A percentile compares a stretch with the other conserved stretches of the same genome.
Evolutionary conservation across 2,113 vertebrate species (phyloP).

Genomic region (Rutilus rutilus): DNA sequence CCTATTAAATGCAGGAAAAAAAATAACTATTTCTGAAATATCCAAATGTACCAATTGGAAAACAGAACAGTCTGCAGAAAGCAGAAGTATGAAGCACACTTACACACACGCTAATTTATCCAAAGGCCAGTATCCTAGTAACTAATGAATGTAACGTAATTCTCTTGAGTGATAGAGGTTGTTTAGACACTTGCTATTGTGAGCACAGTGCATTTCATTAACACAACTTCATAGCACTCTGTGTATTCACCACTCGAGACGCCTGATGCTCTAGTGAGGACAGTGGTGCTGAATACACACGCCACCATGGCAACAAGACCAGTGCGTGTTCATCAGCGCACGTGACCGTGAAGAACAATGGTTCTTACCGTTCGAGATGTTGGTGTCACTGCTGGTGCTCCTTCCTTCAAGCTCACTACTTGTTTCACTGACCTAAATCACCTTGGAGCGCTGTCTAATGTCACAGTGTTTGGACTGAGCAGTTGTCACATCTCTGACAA

Average conservation of each 20-base stretch:
- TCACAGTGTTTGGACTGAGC: neutral
- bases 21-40: neutral
- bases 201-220: constrained; percentile 23
- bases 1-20: neutral
- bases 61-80: neutral
- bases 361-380: neutral
- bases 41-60: neutral
- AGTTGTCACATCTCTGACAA: neutral
- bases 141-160: constrained; percentile 31
- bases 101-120: neutral
- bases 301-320: neutral
- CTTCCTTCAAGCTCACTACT: neutral
- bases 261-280: constrained; percentile 17
- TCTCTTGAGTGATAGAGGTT: constrained; percentile 22
- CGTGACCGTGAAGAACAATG: neutral
- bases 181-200: constrained; percentile 34
- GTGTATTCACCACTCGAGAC: neutral
- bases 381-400: neutral
- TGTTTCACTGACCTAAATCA: neutral
- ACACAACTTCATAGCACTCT: constrained; percentile 25
- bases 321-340: neutral
- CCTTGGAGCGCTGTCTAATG: neutral
- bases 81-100: neutral
- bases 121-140: constrained; percentile 45
- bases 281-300: constrained; percentile 23